These are phyloP conservation scores for Montifringilla adamsi DNA, from an alignment of 2,113 vertebrate genomes.

Conservation along the genomic window DNA sequence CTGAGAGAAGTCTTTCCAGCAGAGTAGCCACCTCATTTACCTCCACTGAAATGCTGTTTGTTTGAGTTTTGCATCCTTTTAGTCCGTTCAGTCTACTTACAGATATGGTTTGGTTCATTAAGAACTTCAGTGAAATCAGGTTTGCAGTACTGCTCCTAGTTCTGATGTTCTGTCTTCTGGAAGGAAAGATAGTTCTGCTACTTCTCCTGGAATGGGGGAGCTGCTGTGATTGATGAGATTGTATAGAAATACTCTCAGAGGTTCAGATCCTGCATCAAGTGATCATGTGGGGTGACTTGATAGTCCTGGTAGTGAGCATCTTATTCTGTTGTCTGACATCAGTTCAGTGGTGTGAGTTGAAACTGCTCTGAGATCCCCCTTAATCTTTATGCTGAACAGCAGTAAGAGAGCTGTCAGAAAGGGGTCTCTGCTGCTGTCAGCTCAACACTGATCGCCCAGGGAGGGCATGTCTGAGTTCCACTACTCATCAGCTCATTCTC, in stretches of 20 bases:
- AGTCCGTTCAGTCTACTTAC: not conserved
- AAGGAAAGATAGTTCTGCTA: not conserved
- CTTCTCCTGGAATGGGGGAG: not conserved
- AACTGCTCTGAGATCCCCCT: not conserved
- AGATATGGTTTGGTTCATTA: not conserved
- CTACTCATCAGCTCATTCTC: not conserved
- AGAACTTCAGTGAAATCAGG: not conserved
- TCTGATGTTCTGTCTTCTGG: not conserved
- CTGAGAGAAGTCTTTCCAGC: not conserved
- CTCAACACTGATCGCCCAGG: not conserved
- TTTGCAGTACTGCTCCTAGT: not conserved
- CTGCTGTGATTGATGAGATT: not conserved
- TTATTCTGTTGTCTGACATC: not conserved
- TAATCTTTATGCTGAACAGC: not conserved
- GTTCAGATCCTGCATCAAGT: not conserved
- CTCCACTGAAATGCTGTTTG: not conserved
- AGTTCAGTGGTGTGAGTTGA: not conserved
- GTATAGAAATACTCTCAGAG: not conserved
- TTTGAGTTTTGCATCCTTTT: not conserved
- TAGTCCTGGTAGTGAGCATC: not conserved
- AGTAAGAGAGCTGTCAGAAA: not conserved
- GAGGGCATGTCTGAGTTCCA: not conserved
- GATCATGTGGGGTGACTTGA: accelerated
- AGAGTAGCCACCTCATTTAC: not conserved
- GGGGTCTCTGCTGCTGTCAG: not conserved